Evolutionary conservation across 1,140 invertebrate genomes (phyloP), one percentile per base, ranked within the genome.

Genomic region (Macrocentrus cingulum): DNA sequence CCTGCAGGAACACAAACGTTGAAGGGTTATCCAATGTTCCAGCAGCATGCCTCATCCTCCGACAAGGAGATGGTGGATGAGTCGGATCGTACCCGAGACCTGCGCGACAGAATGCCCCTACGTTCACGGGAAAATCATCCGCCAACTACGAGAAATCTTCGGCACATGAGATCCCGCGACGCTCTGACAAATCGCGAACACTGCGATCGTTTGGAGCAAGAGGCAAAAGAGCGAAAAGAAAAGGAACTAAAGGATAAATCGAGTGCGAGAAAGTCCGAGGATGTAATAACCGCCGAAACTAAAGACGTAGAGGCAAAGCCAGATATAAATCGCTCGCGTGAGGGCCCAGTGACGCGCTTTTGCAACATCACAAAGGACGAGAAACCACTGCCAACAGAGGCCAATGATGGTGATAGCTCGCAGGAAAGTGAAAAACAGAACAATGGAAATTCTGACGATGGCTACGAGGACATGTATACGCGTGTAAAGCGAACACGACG

Each of bases 391-490:
- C 19, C 36, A 15, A 52, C n/a, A 7, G 11, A 41, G 20, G 22
- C 13, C 54, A 13, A 62, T 29, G 72, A 75, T 18, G 72, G 69
- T 36, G 72, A 73, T 11, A 74, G 72, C 46, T 72, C 69, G 0
- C 63, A 68, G 9, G 74, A 71, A 62, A 77, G 74, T 45, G 72
- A 73, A 23, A 77, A 76, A 29, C 64, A 70, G 42, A 77, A 77
- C 56, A 78, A 80, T 56, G 74, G 73, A 44, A 79, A 80, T 61
- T 77, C 76, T n/a, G 76, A 77, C 36, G 77, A 77, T 44, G 71
- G 79, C 8, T 82, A 74, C 58, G 76, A 80, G 37, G 85, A 86
- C 63, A 86, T 87, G 83, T 86, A 87, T 56, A 83, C 83, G 13
- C 69, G 83, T 60, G 83, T 86, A 5, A 87, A 87, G 61, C 71